Conservation (phyloP, 1,140 invertebrate genomes). For the Brachionus plicatilis region DNA sequence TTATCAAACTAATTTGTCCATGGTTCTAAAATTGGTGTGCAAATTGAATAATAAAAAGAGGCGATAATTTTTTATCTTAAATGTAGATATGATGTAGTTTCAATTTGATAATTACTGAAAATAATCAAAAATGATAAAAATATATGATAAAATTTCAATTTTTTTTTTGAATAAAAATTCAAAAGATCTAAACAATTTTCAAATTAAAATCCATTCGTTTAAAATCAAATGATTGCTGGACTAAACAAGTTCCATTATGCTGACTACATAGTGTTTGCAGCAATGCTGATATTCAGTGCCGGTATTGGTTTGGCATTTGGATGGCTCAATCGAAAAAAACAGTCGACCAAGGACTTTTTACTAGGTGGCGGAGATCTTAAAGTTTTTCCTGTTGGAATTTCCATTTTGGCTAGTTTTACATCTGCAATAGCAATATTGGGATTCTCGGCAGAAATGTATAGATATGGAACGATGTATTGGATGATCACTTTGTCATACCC, state of each 20-base stretch:
- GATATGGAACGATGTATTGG: constrained; percentile 47
- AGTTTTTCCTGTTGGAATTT: constrained; percentile 50
- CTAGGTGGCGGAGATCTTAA: constrained; percentile 35
- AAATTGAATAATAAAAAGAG: background rate
- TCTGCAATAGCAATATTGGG: constrained; percentile 57
- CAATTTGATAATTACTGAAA: background rate
- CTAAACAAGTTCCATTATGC: constrained; percentile 2
- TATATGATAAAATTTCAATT: background rate
- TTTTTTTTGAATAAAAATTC: background rate
- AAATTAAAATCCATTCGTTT: background rate
- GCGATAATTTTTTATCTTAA: background rate
- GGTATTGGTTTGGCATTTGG: constrained; percentile 24
- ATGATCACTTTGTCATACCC: constrained; percentile 43
- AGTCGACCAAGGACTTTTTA: constrained; percentile 33
- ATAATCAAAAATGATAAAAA: background rate
- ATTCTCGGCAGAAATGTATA: constrained; percentile 51
- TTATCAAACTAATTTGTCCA: no score
- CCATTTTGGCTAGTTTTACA: constrained; percentile 53
- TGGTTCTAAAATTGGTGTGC: no score
- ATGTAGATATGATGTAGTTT: background rate
- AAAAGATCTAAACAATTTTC: background rate
- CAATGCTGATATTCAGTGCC: constrained; percentile 5
- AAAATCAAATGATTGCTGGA: background rate
- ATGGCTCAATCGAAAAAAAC: constrained; percentile 16
- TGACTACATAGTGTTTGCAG: constrained; percentile 36